Evolutionary conservation across 53 echinoderm and acorn worm species (phyloP).

Genomic region (Henricia sp.): DNA sequence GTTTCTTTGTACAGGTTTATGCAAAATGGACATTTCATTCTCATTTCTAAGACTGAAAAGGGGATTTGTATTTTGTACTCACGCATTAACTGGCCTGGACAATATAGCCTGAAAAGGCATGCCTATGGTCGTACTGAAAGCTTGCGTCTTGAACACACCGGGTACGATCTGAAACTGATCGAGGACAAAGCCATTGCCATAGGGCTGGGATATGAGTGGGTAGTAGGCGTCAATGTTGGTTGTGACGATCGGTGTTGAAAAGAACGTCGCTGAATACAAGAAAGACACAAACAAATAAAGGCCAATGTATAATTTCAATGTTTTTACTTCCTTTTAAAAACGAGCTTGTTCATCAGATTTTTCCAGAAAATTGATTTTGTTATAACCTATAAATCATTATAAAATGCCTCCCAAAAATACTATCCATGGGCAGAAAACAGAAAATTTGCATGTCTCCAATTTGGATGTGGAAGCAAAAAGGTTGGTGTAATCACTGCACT

Average conservation of each 20-base stretch:
- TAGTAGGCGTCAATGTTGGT: constrained; percentile 81
- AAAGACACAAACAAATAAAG: too few relatives aligned
- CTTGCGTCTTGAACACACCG: constrained; percentile 60
- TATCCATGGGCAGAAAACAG: too few relatives aligned
- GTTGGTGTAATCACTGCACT: too few relatives aligned
- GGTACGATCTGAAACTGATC: constrained; percentile 81
- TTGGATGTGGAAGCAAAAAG: too few relatives aligned
- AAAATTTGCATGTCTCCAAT: too few relatives aligned
- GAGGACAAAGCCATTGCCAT: constrained; percentile 68
- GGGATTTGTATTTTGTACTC: not conserved
- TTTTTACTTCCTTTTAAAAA: too few relatives aligned
- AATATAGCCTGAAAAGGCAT: constrained; percentile 74
- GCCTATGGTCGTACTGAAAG: constrained; percentile 37
- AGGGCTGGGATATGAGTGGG: constrained; percentile 54
- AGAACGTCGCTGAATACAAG: constrained; percentile 22
- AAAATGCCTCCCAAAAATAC: too few relatives aligned
- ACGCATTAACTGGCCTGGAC: constrained; percentile 58
- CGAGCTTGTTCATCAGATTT: too few relatives aligned
- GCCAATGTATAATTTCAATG: not conserved
- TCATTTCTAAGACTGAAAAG: not conserved
- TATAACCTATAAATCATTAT: too few relatives aligned
- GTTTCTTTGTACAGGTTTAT: not conserved
- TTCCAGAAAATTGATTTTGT: too few relatives aligned
- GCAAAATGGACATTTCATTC: not conserved
- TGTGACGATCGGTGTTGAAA: constrained; percentile 49